Evolutionary conservation across 1,140 invertebrate genomes (phyloP), one percentile per base, ranked within the genome.

Genomic region (roundworm (Caenorhabditis elegans)): DNA sequence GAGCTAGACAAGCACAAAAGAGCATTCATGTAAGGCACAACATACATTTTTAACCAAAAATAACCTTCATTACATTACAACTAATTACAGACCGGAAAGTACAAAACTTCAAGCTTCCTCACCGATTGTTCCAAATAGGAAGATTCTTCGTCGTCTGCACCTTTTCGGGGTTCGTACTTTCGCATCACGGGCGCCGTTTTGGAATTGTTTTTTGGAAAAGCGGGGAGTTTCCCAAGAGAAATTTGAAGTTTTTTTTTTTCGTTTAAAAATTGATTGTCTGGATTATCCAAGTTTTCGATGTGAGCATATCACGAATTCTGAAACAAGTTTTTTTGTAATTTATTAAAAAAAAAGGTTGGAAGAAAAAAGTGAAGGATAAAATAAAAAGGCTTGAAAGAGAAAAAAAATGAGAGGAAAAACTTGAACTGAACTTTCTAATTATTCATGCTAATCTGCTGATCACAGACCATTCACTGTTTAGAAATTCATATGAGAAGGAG

Each of bases 401-500:
- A 43, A 43, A 43, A 43, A 43, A 19, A 3, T 31, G 8, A 39
- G n/a, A 39, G 24, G n/a, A 34, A 34, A 26, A 24, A 17, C n/a
- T 17, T 60, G 26, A 34, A 43, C 31, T 70, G 60, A 70, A 70
- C 60, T 70, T 70, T 36, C 60, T 70, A 70, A 70, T 70, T 39
- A 70, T 70, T 70, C 31, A 70, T 70, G 31, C 60, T 70, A 70
- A 70, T 70, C 60, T 70, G 13, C 34, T 70, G 34, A 70, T n/a
- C 60, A 70, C n/a, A 70, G n/a, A 70, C 19, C 34, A 70, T n/a
- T n/a, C 10, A 39, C 11, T 34, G 34, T 70, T 70, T 70, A 70
- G 24, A 70, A 70, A 70, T 70, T 70, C 60, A 39, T 70, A 70
- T 43, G 34, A 70, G 60, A 43, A n/a, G 24, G 28, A 60, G 17